Evolutionary conservation across 2,888 invertebrate genomes (phyloP).

Genomic region (Drosophila merina): DNA sequence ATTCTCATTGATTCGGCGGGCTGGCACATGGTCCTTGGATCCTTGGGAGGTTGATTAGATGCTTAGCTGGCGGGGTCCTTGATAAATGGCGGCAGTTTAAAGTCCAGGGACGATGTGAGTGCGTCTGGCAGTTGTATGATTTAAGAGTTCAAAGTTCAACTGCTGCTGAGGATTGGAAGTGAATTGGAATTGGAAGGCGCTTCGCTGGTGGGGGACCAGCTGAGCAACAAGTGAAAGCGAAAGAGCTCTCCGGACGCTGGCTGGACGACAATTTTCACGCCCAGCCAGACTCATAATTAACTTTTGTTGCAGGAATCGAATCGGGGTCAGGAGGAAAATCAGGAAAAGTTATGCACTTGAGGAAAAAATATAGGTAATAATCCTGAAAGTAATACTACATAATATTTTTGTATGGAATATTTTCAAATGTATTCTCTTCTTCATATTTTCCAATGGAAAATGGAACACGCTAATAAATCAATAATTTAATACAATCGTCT

Average conservation of each 20-base stretch:
- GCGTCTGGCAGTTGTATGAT: constrained; percentile 52
- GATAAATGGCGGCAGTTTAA: constrained; percentile 67
- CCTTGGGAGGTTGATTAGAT: constrained; percentile 66
- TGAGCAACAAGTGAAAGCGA: constrained; percentile 48
- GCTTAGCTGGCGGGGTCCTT: constrained; percentile 48
- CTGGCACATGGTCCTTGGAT: constrained; percentile 65
- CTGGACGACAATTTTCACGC: constrained; percentile 29
- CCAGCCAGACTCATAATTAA: constrained; percentile 75
- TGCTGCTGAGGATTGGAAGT: neutral
- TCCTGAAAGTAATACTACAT: neutral
- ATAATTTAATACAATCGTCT: too few species aligned
- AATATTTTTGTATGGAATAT: too few species aligned
- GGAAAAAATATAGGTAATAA: neutral
- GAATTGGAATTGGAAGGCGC: neutral
- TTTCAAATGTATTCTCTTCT: too few species aligned
- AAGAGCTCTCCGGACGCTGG: neutral
- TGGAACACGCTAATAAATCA: too few species aligned
- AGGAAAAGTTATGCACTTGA: neutral
- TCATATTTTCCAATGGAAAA: too few species aligned
- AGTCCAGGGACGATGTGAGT: constrained; percentile 23
- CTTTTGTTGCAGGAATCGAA: constrained; percentile 32
- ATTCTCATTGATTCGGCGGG: constrained; percentile 70
- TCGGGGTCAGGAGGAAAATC: neutral
- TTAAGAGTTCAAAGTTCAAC: constrained; percentile 63
- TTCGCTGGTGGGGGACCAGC: constrained; percentile 7